Base-by-base conservation (phyloP, 2,113 vertebrate genomes). In the Sinocyclocheilus anophthalmus region DNA sequence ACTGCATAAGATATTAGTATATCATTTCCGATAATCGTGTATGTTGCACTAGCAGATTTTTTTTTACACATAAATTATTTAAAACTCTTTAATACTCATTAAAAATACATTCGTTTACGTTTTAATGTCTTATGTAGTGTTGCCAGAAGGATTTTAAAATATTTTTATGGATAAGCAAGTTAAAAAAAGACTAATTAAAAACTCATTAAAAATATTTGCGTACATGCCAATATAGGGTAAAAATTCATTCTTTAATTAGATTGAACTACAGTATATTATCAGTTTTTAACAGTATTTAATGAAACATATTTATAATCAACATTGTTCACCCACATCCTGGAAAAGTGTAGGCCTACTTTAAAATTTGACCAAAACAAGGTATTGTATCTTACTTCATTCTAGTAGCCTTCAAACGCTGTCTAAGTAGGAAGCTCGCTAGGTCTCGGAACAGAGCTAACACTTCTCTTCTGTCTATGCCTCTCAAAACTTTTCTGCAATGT, bases 171-270 rank as follows among this genome's bases (percentile, higher is more conserved):
- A 55, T 55, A 20, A 55, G 53, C 45, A 33, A 53, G 50, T 20
- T 20, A 77, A 76, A 50, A 30, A 26, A 30, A 53, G 7, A 7
- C 48, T 30, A 76, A 76, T 76, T 76, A 53, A 77, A 77, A 77
- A 33, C 48, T 26, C n/a, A 76, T 76, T 50, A 76, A 76, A 45
- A n/a, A 55, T 24, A 14, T 72, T 72, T 72, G 26, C 26, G 14
- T 39, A 33, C 22, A 39, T 39, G 16, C 33, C 14, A 72, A 37
- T 33, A 72, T 33, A 20, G 69, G 69, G 30, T 33, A 14, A 70
- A 14, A 70, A 18, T 12, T 18, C 16, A 33, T 70, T 37, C 6
- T 14, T 37, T 30, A 53, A 50, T 77, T 55, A 30, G 33, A 72
- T 72, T 72, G 18, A 39, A 39, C 18, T 39, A 26, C 26, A 26